Conservation (phyloP, 2,113 vertebrate genomes). For the Ciconia maguari region DNA sequence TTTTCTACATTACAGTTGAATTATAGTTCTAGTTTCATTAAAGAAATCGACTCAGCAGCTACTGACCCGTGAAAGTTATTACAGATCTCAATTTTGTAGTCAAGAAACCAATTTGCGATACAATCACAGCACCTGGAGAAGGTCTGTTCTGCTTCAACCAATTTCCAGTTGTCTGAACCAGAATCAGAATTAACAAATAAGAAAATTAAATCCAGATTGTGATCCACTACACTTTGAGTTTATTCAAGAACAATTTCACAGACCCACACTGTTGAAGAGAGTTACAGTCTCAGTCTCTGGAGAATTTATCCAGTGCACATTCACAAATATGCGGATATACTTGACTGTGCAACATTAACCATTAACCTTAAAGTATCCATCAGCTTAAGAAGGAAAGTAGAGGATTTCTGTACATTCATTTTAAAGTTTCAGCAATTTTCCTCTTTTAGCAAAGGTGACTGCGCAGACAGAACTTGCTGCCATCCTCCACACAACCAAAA, state of each 20-base stretch:
- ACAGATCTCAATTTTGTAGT: constrained; percentile 13
- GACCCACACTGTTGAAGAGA: background rate
- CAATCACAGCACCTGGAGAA: background rate
- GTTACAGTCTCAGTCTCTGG: background rate
- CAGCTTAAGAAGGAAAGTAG: background rate
- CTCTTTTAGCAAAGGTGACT: background rate
- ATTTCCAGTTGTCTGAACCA: background rate
- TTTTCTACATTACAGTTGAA: constrained; percentile 12
- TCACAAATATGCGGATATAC: background rate
- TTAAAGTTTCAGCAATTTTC: background rate
- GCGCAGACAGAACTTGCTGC: background rate
- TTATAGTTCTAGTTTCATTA: background rate
- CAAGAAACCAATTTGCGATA: background rate
- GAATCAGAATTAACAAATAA: background rate
- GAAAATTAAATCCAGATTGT: background rate
- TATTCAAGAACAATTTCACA: background rate
- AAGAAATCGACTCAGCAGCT: background rate
- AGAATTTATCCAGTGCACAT: background rate
- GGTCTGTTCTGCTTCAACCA: background rate
- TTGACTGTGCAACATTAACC: background rate
- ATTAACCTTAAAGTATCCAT: background rate
- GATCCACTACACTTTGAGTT: background rate
- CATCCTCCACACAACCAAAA: background rate
- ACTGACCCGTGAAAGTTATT: constrained; percentile 21
- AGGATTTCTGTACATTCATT: background rate